phyloP scores from a whole-genome alignment of 1,140 invertebrate genomes.

The Macrosteles quadrilineatus region DNA sequence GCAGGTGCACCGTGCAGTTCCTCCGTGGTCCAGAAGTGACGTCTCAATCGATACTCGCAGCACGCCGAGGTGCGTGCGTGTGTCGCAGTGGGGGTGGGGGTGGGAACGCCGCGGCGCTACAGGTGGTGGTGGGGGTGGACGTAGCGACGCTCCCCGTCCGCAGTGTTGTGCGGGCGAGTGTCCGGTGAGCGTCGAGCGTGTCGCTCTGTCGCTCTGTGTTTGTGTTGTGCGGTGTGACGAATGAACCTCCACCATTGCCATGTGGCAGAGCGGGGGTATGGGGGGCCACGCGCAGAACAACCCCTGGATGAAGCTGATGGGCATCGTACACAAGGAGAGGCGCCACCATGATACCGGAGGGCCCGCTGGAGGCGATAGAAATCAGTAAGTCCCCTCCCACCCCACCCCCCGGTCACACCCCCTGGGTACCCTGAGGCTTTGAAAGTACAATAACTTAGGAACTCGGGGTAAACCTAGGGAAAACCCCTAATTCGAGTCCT shows the following conservation, averaged over 20 bases:
- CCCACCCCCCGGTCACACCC: neutral
- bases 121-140: neutral
- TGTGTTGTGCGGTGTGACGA: conserved; percentile 12
- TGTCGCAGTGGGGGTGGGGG: neutral
- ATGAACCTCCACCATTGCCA: conserved; percentile 49
- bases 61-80: no score
- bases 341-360: conserved; percentile 46
- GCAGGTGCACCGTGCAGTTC: no score
- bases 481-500: no score
- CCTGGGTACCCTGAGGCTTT: no score
- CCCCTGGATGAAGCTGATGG: conserved; percentile 81
- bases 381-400: conserved; percentile 33
- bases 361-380: conserved; percentile 36
- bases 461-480: neutral
- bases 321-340: conserved; percentile 74
- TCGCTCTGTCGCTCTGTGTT: neutral
- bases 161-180: conserved; percentile 15
- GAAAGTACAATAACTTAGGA: no score
- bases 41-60: no score
- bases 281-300: conserved; percentile 75
- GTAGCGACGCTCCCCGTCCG: no score
- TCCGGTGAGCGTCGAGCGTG: neutral
- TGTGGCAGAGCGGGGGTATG: conserved; percentile 78
- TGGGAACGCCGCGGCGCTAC: neutral
- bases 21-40: no score